Conservation (phyloP, 2,888 invertebrate genomes). For the Hylaea fasciaria region DNA sequence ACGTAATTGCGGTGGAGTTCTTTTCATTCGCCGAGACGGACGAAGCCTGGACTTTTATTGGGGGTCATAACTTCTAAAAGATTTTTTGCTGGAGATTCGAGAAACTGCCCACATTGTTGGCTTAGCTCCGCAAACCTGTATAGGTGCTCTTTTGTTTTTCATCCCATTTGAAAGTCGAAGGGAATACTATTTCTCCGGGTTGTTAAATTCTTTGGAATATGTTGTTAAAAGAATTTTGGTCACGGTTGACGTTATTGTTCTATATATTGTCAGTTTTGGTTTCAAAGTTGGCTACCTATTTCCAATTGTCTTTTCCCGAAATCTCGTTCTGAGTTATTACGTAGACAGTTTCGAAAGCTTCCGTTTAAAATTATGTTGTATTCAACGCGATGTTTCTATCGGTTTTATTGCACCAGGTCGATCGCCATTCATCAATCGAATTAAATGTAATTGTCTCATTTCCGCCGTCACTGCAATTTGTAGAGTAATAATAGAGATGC, state of each 20-base stretch:
- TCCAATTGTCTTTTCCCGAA: slow-evolving; percentile 56
- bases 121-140: slow-evolving; percentile 46
- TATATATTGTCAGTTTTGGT: slow-evolving; percentile 59
- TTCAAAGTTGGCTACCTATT: slow-evolving; percentile 61
- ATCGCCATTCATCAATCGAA: slow-evolving; percentile 47
- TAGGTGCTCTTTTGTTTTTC: slow-evolving; percentile 54
- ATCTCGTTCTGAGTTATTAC: slow-evolving; percentile 61
- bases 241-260: slow-evolving; percentile 64
- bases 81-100: slow-evolving; percentile 64
- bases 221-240: slow-evolving; percentile 63
- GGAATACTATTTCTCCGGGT: slow-evolving; percentile 19
- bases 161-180: slow-evolving; percentile 25
- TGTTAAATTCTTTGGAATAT: slow-evolving; percentile 30
- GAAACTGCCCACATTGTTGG: slow-evolving; percentile 64
- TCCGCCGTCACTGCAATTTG: slow-evolving; percentile 51
- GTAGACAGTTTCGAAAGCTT: slow-evolving; percentile 59
- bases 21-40: slow-evolving; percentile 63
- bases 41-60: slow-evolving; percentile 63
- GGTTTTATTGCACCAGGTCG: slow-evolving; percentile 36
- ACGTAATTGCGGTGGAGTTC: slow-evolving; percentile 72
- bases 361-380: slow-evolving; percentile 56
- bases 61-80: slow-evolving; percentile 55
- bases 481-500: slow-evolving; percentile 23
- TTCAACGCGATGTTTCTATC: slow-evolving; percentile 43
- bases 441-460: slow-evolving; percentile 56